Evolutionary conservation across 2,113 vertebrate species (phyloP), one percentile per base, ranked within the genome.

Genomic region (Formicarius rufipectus): DNA sequence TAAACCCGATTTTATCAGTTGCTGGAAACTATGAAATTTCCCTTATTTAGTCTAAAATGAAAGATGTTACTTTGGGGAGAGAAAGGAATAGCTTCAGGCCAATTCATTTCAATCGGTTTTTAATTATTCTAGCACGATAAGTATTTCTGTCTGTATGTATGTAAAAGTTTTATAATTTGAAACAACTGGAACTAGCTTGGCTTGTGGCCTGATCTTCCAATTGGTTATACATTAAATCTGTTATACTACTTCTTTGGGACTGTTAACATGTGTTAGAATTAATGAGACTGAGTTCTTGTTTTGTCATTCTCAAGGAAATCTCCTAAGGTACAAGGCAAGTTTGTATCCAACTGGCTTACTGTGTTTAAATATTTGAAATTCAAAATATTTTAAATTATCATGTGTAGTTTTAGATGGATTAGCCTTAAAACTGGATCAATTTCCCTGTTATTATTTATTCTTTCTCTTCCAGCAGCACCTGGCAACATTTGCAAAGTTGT

Each of bases 171-270:
- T 84, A 22, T 94, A 81, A 95, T 92, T 89, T 90, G 86, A 92
- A 96, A 97, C 93, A 96, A 95, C 88, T 95, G 95, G 92, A 94
- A 86, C 69, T 89, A 84, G 58, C 28, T 86, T 95, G 92, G 92
- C 80, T 90, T 78, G 31, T 92, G 92, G 83, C 85, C 80, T 94
- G 88, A 62, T 75, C 89, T 84, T 92, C 55, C 71, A 77, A 73
- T 87, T 76, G 59, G n/a, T 95, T 87, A 24, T 64, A 58, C 31
- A 84, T 45, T 44, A 72, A 37, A 56, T 90, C 82, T 93, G 69
- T 49, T 76, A 76, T 62, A 72, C 49, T 79, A 14, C 58, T 93
- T 90, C 83, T 89, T 81, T 69, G 68, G 73, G 69, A 92, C 69
- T 68, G 31, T 78, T 86, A 49, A 49, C 52, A 53, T 64, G 83